phyloP scores from a whole-genome alignment of 2,797 vertebrate genomes.

The Centropyge bicolor region DNA sequence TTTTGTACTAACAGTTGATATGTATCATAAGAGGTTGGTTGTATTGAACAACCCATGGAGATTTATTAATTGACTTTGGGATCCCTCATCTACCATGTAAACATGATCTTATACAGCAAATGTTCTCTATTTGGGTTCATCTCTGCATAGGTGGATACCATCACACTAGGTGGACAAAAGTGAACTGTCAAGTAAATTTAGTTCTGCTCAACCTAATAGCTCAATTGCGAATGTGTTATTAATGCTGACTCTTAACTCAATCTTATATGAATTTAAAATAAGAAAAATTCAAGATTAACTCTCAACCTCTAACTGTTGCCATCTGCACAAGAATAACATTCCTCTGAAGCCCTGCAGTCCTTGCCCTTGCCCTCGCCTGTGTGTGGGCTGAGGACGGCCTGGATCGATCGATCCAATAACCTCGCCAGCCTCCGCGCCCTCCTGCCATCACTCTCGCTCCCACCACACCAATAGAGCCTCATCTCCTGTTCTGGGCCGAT shows the following conservation, averaged over 20 bases:
- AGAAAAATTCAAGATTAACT: not conserved
- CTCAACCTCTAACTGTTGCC: not conserved
- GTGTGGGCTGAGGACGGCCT: conserved; percentile 61
- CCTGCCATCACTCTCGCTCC: conserved; percentile 51
- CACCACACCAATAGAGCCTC: conserved; percentile 76
- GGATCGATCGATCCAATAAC: conserved; percentile 66
- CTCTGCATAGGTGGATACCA: too few species aligned
- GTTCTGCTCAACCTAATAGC: not conserved
- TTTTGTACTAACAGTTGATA: not conserved
- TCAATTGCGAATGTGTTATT: not conserved
- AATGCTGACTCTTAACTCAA: not conserved
- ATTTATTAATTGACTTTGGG: too few species aligned
- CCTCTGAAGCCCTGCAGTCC: conserved; percentile 46
- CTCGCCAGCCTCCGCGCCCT: conserved; percentile 40
- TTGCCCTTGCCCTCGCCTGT: conserved; percentile 60
- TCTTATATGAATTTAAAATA: not conserved
- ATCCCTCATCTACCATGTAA: not conserved
- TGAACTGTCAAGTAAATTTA: not conserved
- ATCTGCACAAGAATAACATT: not conserved
- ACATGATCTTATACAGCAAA: not conserved
- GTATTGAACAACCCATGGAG: too few species aligned
- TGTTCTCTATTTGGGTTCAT: not conserved
- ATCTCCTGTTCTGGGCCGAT: conserved; percentile 86
- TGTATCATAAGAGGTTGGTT: not conserved
- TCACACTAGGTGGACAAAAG: too few species aligned